phyloP scores from a whole-genome alignment of 2,888 invertebrate genomes.

The Drosophila kanekoi region DNA sequence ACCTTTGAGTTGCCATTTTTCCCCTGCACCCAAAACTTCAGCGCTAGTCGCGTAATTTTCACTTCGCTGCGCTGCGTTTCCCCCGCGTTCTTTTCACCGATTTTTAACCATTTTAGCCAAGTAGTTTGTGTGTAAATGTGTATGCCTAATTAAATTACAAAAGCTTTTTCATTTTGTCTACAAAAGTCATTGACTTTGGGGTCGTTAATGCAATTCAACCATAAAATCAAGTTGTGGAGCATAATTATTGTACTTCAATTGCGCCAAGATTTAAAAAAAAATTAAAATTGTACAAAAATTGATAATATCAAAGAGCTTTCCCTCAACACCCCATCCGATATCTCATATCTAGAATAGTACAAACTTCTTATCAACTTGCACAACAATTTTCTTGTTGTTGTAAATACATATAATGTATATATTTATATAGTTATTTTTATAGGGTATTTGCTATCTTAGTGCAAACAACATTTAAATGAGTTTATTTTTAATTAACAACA shows the following conservation, averaged over 20 bases:
- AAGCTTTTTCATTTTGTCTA: constrained; percentile 37
- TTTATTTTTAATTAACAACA: constrained; percentile 39
- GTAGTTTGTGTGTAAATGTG: constrained; percentile 41
- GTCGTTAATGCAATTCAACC: constrained; percentile 13
- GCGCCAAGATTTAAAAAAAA: too few species aligned
- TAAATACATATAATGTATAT: background rate
- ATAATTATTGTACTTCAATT: background rate
- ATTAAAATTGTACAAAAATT: too few species aligned
- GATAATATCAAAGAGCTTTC: too few species aligned
- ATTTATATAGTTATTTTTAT: background rate
- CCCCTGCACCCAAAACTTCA: constrained; percentile 12
- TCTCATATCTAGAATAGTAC: constrained; percentile 11
- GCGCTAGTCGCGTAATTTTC: constrained; percentile 45
- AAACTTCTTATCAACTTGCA: constrained; percentile 24
- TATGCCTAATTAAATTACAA: constrained; percentile 69
- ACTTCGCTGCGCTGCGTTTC: constrained; percentile 44
- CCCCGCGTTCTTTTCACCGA: constrained; percentile 64
- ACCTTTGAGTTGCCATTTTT: constrained; percentile 62
- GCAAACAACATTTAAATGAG: constrained; percentile 48
- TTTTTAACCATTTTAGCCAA: constrained; percentile 45
- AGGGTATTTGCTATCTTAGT: constrained; percentile 33
- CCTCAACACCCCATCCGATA: too few species aligned
- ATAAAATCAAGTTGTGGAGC: background rate
- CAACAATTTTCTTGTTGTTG: background rate
- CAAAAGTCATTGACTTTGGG: constrained; percentile 55